Conservation (phyloP, 2,797 vertebrate genomes). For the Leptoclinus maculatus region DNA sequence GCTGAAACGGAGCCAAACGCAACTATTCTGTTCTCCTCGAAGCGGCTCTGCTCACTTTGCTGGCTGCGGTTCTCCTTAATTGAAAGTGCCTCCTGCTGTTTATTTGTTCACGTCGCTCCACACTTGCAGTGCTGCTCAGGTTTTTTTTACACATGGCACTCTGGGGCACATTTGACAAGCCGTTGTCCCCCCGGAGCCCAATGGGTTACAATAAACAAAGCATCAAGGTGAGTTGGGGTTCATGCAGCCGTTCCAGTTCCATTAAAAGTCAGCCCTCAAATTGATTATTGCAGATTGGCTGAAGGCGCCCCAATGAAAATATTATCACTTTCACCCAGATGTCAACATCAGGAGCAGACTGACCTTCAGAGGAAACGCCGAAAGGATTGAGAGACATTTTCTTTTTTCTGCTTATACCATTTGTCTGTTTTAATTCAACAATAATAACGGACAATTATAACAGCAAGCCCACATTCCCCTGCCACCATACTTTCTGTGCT, state of each 20-base stretch:
- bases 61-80: conserved; percentile 38
- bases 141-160: conserved; percentile 16
- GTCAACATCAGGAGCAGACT: background rate
- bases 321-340: background rate
- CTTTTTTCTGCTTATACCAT: background rate
- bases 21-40: conserved; percentile 5
- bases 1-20: conserved; percentile 4
- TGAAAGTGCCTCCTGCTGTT: conserved; percentile 54
- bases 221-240: conserved; percentile 9
- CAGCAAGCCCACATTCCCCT: background rate
- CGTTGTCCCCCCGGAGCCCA: conserved; percentile 7
- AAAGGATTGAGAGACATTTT: background rate
- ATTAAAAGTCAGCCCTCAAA: conserved; percentile 3
- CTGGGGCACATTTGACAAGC: conserved; percentile 9
- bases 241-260: background rate
- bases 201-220: conserved; percentile 17
- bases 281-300: background rate
- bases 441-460: background rate
- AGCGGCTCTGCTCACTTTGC: conserved; percentile 30
- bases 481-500: background rate
- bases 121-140: conserved; percentile 8
- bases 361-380: conserved; percentile 3
- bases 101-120: conserved; percentile 39
- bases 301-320: background rate
- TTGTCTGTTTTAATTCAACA: background rate